These are phyloP conservation scores for Loris lydekkerianus DNA, from an alignment of 2,797 vertebrate species.

Conservation along the genomic window DNA sequence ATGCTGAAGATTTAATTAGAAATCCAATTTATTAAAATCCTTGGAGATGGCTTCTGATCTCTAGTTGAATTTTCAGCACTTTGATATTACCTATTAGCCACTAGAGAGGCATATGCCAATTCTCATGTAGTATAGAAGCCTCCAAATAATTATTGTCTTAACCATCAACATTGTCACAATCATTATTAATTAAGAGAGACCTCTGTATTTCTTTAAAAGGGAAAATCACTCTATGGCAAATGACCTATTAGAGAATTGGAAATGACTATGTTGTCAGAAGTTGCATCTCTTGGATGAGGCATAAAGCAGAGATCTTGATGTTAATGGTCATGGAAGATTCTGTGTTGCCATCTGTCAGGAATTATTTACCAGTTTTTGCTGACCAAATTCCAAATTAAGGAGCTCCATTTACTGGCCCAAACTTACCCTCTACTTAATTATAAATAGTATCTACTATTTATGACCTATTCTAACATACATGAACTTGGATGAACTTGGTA, in stretches of 20 bases:
- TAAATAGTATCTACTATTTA: conserved; percentile 48
- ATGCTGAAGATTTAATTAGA: background rate
- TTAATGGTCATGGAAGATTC: conserved; percentile 81
- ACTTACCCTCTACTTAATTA: conserved; percentile 70
- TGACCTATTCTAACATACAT: background rate
- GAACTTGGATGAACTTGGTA: conserved; percentile 27
- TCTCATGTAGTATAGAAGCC: conserved; percentile 39
- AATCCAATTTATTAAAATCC: conserved; percentile 53
- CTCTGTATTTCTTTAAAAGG: conserved; percentile 66
- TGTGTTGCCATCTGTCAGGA: conserved; percentile 81
- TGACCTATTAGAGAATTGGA: conserved; percentile 75
- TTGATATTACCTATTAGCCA: conserved; percentile 67
- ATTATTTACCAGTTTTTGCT: conserved; percentile 82
- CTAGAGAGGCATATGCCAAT: conserved; percentile 49
- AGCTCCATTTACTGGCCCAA: conserved; percentile 65
- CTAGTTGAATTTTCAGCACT: conserved; percentile 30
- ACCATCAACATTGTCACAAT: conserved; percentile 70
- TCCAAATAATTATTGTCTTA: conserved; percentile 69
- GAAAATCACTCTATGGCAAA: conserved; percentile 59
- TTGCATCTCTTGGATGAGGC: conserved; percentile 75
- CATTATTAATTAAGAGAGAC: conserved; percentile 76
- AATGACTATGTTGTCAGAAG: conserved; percentile 73
- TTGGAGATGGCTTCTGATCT: conserved; percentile 41
- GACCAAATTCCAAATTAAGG: conserved; percentile 81
- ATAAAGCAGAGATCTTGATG: conserved; percentile 81